Percentiles rank a stretch among this genome's conserved stretches.
Evolutionary conservation across 2,888 invertebrate genomes (phyloP).

Genomic region (Barypeithes pellucidus): DNA sequence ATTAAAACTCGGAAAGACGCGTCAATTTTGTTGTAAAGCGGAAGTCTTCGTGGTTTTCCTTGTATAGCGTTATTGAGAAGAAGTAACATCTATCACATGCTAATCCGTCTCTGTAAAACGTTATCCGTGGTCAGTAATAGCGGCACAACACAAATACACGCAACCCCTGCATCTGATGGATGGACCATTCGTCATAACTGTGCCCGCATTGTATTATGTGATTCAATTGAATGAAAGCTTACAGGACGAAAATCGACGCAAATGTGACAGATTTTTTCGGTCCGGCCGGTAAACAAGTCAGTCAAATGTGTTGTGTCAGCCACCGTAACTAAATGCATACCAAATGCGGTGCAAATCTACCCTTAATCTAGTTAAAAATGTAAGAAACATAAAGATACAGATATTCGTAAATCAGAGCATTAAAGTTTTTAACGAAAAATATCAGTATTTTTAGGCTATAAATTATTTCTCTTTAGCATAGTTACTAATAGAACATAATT

Average conservation of each 20-base stretch:
- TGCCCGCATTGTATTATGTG: slow-evolving; percentile 65
- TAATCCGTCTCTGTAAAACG: slow-evolving; percentile 58
- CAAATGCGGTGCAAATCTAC: slow-evolving; percentile 49
- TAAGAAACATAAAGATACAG: slow-evolving; percentile 10
- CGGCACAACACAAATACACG: slow-evolving; percentile 41
- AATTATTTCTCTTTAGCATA: too few species aligned
- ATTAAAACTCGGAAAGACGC: too few species aligned
- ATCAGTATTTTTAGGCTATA: too few species aligned
- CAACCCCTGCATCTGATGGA: slow-evolving; percentile 65
- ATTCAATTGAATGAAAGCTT: slow-evolving; percentile 42
- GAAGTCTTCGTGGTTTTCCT: too few species aligned
- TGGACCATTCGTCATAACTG: slow-evolving; percentile 68
- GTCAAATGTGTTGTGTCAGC: slow-evolving; percentile 56
- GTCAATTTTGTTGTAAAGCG: too few species aligned
- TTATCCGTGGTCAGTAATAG: slow-evolving; percentile 49
- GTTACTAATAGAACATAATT: too few species aligned
- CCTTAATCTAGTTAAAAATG: slow-evolving; percentile 29
- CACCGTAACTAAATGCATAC: slow-evolving; percentile 58
- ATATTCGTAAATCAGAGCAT: background rate
- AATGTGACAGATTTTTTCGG: slow-evolving; percentile 66
- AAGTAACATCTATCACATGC: background rate
- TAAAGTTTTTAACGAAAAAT: background rate
- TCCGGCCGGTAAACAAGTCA: slow-evolving; percentile 66
- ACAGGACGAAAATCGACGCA: slow-evolving; percentile 65
- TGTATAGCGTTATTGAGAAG: background rate